These are phyloP conservation scores for Bubalus kerabau DNA, from an alignment of 2,113 vertebrate genomes.

Conservation along the genomic window DNA sequence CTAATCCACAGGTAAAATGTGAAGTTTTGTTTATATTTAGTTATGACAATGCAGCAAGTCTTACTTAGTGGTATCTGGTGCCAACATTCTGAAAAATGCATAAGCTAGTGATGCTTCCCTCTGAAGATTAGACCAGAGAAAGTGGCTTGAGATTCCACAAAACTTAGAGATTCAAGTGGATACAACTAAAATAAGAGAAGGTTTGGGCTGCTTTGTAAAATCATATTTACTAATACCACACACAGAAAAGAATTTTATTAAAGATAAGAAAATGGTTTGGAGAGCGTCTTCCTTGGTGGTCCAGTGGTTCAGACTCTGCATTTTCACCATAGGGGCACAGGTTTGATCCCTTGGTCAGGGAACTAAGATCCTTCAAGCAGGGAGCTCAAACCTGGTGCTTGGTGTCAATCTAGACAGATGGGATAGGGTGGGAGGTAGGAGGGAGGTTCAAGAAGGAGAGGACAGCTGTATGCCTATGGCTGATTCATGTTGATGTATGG, in stretches of 20 bases:
- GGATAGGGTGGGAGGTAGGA: background rate
- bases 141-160: background rate
- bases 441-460: background rate
- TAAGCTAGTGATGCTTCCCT: background rate
- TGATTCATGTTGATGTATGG: background rate
- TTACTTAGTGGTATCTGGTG: background rate
- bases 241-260: background rate
- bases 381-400: background rate
- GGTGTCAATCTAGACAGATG: background rate
- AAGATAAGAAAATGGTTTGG: background rate
- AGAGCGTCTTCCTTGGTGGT: background rate
- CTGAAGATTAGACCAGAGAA: background rate
- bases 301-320: background rate
- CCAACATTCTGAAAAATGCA: background rate
- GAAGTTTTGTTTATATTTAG: background rate
- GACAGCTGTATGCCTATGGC: background rate
- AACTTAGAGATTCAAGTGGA: background rate
- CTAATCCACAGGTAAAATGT: background rate
- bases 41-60: background rate
- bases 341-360: background rate
- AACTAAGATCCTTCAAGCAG: background rate
- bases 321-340: background rate
- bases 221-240: background rate
- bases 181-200: background rate
- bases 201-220: background rate